Conservation (phyloP, 2,113 vertebrate genomes). For the Okapia johnstoni region DNA sequence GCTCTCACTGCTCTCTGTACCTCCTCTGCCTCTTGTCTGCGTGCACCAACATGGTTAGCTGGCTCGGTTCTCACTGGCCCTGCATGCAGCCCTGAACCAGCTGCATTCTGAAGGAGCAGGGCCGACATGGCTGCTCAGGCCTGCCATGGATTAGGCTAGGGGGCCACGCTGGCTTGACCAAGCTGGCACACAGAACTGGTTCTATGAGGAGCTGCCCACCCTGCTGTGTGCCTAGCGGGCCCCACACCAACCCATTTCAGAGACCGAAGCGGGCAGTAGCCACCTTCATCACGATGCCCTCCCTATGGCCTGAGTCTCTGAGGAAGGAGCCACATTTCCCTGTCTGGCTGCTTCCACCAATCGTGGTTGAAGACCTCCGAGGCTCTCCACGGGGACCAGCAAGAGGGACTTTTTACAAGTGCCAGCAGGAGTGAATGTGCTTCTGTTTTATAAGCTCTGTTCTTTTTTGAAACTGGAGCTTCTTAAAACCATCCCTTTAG, state of each 20-base stretch:
- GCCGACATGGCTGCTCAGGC: fast-evolving
- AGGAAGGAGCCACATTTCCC: too few species aligned
- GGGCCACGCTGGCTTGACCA: not conserved
- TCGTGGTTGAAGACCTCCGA: fast-evolving
- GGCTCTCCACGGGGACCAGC: not conserved
- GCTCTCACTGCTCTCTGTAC: fast-evolving
- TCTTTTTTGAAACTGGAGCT: conserved; percentile 21
- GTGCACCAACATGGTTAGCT: not conserved
- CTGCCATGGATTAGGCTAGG: too few species aligned
- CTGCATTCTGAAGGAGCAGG: not conserved
- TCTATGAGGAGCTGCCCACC: not conserved
- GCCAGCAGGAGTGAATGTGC: not conserved
- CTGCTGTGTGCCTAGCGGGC: fast-evolving
- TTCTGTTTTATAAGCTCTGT: not conserved
- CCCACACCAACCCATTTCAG: not conserved
- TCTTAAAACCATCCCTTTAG: conserved; percentile 17
- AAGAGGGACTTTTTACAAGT: not conserved
- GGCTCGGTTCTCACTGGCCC: not conserved
- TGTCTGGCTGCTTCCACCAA: not conserved
- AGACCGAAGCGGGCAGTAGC: not conserved
- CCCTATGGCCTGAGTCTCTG: not conserved
- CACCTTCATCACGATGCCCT: not conserved
- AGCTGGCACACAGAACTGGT: not conserved
- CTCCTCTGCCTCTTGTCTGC: not conserved
- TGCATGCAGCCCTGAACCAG: not conserved